phyloP scores from a whole-genome alignment of 2,797 vertebrate species.

The Onychomys torridus region DNA sequence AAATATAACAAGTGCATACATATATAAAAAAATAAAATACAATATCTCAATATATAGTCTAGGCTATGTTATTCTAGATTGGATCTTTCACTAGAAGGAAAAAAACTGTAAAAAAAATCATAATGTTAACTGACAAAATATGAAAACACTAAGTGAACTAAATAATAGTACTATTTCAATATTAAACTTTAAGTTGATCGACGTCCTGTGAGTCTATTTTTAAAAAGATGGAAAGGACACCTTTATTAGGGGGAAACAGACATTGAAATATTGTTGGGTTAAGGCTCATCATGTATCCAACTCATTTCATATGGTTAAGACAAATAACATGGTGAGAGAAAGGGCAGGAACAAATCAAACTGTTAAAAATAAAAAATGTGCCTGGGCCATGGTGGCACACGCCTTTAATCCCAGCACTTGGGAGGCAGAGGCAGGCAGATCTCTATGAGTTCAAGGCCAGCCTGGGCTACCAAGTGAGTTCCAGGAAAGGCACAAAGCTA shows the following conservation, averaged over 20 bases:
- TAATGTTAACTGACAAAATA: constrained; percentile 49
- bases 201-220: background rate
- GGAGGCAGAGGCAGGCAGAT: no score
- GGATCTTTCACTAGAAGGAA: background rate
- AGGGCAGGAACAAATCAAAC: background rate
- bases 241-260: background rate
- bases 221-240: background rate
- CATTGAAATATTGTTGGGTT: constrained; percentile 37
- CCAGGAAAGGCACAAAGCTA: no score
- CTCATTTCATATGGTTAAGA: constrained; percentile 18
- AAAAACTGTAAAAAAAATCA: background rate
- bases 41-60: background rate
- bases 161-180: background rate
- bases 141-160: background rate
- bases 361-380: constrained; percentile 50
- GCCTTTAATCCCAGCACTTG: no score
- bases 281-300: background rate
- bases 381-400: no score
- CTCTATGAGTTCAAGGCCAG: no score
- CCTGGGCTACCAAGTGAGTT: no score
- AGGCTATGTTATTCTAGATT: background rate
- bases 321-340: background rate
- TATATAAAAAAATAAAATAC: background rate
- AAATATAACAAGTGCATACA: background rate
- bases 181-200: constrained; percentile 12